Conservation (phyloP, 2,888 invertebrate species). For the Poecilus cupreus region DNA sequence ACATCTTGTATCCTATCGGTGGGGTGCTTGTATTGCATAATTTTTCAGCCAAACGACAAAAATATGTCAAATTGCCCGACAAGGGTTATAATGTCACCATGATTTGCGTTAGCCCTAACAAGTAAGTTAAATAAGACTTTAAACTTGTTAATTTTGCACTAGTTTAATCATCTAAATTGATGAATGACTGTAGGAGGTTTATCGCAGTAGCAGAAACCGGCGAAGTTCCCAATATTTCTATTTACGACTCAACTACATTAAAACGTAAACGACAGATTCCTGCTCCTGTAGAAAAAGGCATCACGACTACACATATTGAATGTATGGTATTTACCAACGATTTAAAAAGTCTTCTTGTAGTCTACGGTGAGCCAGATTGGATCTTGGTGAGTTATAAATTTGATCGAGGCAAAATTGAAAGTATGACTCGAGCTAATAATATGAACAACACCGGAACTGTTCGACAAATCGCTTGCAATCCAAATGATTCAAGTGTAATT, state of each 20-base stretch:
- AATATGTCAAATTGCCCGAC: constrained; percentile 81
- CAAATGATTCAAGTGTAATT: constrained; percentile 83
- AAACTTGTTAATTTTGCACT: no score
- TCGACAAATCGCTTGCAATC: constrained; percentile 85
- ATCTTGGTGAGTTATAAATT: constrained; percentile 86
- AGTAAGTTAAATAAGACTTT: constrained; percentile 75
- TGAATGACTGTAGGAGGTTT: constrained; percentile 74
- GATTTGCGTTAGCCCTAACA: constrained; percentile 80
- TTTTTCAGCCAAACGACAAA: constrained; percentile 82
- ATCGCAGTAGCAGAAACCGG: constrained; percentile 80
- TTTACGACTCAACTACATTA: constrained; percentile 83
- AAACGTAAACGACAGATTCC: constrained; percentile 82
- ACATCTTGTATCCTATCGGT: constrained; percentile 87
- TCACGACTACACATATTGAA: constrained; percentile 79
- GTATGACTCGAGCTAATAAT: constrained; percentile 82
- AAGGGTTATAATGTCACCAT: constrained; percentile 80
- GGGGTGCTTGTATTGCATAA: constrained; percentile 85
- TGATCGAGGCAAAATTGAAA: constrained; percentile 88
- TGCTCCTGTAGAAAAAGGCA: constrained; percentile 67
- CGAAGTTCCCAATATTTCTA: constrained; percentile 79
- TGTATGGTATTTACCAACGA: constrained; percentile 87
- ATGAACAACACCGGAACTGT: constrained; percentile 81
- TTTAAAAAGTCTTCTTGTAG: constrained; percentile 85
- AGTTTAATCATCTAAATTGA: neutral
- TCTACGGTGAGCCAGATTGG: constrained; percentile 91